These are phyloP conservation scores for Pagrus major DNA, from an alignment of 2,113 vertebrate species.

Conservation along the genomic window DNA sequence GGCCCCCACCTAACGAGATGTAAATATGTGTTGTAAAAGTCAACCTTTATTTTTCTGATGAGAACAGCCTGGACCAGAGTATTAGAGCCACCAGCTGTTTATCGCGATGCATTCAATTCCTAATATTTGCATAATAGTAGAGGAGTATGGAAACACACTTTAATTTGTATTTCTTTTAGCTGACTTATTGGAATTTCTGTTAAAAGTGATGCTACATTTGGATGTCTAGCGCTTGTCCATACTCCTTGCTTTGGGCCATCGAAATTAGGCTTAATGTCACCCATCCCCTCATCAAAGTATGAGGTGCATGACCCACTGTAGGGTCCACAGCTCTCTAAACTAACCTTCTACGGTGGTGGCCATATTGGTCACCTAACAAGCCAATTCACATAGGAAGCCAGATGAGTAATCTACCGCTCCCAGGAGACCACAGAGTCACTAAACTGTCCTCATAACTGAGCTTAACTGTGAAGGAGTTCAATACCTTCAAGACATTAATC, in stretches of 20 bases:
- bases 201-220: too few species aligned
- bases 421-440: slow-evolving; percentile 7
- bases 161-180: background rate
- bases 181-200: too few species aligned
- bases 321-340: background rate
- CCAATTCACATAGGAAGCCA: background rate
- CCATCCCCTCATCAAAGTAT: background rate
- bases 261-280: background rate
- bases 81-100: background rate
- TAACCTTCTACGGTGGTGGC: background rate
- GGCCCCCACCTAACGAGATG: too few species aligned
- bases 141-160: too few species aligned
- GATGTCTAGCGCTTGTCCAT: background rate
- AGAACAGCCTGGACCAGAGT: too few species aligned
- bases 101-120: background rate
- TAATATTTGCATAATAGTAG: background rate
- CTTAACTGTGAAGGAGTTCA: slow-evolving; percentile 11
- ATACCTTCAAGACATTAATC: slow-evolving; percentile 21
- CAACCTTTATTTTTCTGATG: too few species aligned
- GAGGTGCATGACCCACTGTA: background rate
- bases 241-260: background rate
- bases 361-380: background rate
- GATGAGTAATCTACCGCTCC: slow-evolving; percentile 3
- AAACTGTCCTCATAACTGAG: background rate
- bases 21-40: too few species aligned